A percentile compares a stretch with the other conserved stretches of the same genome.
Evolutionary conservation across 2,113 vertebrate species (phyloP).

Genomic region (Casuarius casuarius): DNA sequence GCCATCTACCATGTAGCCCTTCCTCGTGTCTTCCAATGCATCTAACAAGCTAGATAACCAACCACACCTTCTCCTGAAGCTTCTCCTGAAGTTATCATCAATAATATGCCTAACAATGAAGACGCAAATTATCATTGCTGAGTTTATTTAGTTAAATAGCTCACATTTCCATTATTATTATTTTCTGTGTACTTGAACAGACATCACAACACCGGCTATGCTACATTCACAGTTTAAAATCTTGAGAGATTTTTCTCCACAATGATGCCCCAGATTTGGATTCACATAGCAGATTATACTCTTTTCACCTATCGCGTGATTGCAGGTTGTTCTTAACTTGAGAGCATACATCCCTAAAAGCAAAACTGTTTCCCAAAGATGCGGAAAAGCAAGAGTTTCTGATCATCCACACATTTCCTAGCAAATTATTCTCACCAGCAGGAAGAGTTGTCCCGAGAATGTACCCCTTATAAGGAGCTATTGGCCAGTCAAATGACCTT

Average conservation of each 20-base stretch:
- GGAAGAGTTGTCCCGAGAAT: conserved; percentile 12
- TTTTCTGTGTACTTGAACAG: background rate
- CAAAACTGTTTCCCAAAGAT: background rate
- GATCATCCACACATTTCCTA: background rate
- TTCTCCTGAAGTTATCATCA: background rate
- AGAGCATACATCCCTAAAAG: background rate
- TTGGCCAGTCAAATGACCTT: conserved; percentile 22
- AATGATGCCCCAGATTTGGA: background rate
- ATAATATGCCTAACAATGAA: background rate
- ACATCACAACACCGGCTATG: background rate
- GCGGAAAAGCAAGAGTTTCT: background rate
- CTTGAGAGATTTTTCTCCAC: background rate
- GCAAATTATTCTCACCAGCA: conserved; percentile 20
- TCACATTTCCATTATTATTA: background rate
- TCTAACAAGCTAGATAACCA: background rate
- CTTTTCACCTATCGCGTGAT: background rate
- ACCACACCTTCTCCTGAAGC: background rate
- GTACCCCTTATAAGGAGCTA: background rate
- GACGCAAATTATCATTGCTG: background rate
- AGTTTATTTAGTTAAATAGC: background rate
- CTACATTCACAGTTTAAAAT: background rate
- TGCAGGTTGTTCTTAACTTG: background rate
- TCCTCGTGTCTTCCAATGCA: background rate
- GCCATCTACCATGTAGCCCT: background rate
- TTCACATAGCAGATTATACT: background rate